A percentile compares a stretch with the other conserved stretches of the same genome.
Evolutionary conservation across 2,888 invertebrate species (phyloP).

Genomic region (Apamea epomidion): DNA sequence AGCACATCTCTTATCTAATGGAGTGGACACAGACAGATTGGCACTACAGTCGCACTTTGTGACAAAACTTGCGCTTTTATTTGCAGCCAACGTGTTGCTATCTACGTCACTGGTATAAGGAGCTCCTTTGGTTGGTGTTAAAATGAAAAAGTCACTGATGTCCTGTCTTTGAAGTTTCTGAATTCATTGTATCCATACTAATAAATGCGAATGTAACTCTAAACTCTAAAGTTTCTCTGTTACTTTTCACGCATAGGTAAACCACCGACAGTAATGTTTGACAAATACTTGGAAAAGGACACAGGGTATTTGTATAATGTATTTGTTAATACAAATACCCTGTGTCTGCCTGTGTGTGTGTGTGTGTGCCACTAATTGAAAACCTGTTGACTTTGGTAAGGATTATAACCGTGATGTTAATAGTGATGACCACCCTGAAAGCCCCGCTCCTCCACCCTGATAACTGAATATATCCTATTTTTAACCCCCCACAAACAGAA

Average conservation of each 20-base stretch:
- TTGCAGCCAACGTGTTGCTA: background rate
- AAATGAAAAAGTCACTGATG: background rate
- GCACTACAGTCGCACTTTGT: slow-evolving; percentile 12
- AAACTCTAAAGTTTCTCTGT: too few species aligned
- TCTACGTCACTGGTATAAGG: background rate
- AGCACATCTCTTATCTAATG: slow-evolving; percentile 22
- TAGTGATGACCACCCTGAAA: background rate
- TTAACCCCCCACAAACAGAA: too few species aligned
- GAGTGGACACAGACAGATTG: slow-evolving; percentile 31
- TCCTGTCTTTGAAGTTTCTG: background rate
- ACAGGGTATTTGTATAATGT: too few species aligned
- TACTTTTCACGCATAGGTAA: too few species aligned
- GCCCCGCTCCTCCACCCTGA: too few species aligned
- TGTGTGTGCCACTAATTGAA: background rate
- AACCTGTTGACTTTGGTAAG: background rate
- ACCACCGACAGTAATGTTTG: too few species aligned
- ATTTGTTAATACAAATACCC: too few species aligned
- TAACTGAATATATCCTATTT: too few species aligned
- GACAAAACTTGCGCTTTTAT: slow-evolving; percentile 36
- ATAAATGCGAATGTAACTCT: too few species aligned
- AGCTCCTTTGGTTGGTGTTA: background rate
- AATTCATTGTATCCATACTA: background rate
- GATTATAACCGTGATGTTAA: background rate
- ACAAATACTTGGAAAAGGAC: too few species aligned
- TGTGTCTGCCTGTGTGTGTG: too few species aligned